Base-by-base conservation (phyloP, 2,888 invertebrate species). In the Caenorhabditis virilis region DNA sequence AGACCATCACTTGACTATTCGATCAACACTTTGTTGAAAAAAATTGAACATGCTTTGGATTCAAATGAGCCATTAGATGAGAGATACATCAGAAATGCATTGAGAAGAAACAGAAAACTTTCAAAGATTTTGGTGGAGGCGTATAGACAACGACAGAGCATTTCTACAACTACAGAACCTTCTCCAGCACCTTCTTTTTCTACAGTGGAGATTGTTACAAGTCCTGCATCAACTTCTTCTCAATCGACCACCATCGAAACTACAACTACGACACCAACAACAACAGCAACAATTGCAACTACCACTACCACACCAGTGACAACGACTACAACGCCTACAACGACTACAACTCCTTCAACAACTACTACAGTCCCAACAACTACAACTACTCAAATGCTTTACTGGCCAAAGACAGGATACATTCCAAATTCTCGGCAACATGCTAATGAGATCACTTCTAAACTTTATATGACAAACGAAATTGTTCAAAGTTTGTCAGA, bases 381-480 rank as follows among this genome's bases (percentile, higher is more conserved):
- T 4, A 59, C 59, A 1, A 55, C 48, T 22, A 46, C 35, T 18
- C 35, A 41, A 41, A 27, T 50, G 42, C 33, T 49, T 2, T 68
- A 56, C 33, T 74, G 72, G 72, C 68, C 67, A 2, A 62, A 66
- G 35, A 64, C 58, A 11, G 63, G 70, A 13, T 75, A 69, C 45
- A 61, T 75, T 15, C 74, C 74, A 2, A 75, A 75, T 35, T 65
- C 74, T 1, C 33, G 69, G 22, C 62, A 75, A 45, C 75, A 75
- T 22, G 75, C 75, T 2, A 65, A 67, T 0, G 75, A 75, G 25
- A 75, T 75, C 11, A 75, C 75, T 15, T 58, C 69, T 36, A 64
- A 73, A 27, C 50, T 75, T 1, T 75, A 75, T 41, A 65, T 75
- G 65, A 75, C 75, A 0, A 61, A 70, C 41, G 65, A 69, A 46